Base-by-base conservation (phyloP, 2,113 vertebrate genomes). In the Microtus richardsoni region DNA sequence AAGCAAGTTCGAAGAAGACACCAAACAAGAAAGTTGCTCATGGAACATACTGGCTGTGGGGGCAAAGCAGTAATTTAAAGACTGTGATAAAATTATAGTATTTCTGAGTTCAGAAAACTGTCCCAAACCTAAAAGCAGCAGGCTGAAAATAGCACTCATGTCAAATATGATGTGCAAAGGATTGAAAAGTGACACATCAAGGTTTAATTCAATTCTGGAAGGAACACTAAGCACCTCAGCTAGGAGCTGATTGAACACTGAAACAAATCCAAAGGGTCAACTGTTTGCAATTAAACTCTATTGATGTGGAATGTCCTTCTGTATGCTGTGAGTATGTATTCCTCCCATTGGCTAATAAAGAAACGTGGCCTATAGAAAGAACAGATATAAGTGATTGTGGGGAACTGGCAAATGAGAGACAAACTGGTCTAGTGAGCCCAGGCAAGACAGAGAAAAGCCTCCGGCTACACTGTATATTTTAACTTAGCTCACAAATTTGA, bases 401-500 rank as follows among this genome's bases (percentile, higher is more conserved):
- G 54, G 54, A 19, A 58, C 54, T 58, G 54, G 54, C 54, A 58
- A 58, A 4, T 58, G 54, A 17, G 54, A 58, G 54, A 58, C 17
- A 58, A 58, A 19, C 54, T 19, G 54, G 54, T 58, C 54, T 17
- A 58, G 54, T 58, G 54, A 58, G 54, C 54, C 5, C 54, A 58
- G 54, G 54, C 16, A 58, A 58, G 54, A 19, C 54, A 58, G 54
- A 58, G 17, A 58, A 58, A 58, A 58, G 54, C 54, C 54, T 58
- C 54, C 0, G 17, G 54, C 54, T 58, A 58, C 17, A 54, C 16
- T 54, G 21, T 87, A 4, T 7, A 17, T 86, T 93, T 88, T 85
- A 85, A 88, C 84, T 93, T 93, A 75, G 58, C 84, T 60, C 12
- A 71, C 33, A 91, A 6, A 68, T 78, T 92, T 58, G 83, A 30